A percentile compares a stretch with the other conserved stretches of the same genome.
These are phyloP conservation scores for Apotomis turbidana DNA, from an alignment of 2,888 invertebrate genomes.

Conservation along the genomic window DNA sequence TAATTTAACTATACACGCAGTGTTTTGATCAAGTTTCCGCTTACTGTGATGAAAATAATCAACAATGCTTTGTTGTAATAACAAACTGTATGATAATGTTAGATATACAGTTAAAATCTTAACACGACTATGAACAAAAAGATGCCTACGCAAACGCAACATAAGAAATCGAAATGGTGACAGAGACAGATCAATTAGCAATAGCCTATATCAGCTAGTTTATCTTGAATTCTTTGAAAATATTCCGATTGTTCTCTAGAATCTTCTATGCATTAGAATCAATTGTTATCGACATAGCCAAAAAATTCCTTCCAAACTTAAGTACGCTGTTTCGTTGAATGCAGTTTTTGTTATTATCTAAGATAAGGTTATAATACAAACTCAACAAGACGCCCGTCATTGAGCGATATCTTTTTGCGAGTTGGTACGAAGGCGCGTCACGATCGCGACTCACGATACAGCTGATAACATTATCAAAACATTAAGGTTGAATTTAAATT, in stretches of 20 bases:
- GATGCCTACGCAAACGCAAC: not conserved
- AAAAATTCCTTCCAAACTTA: slow-evolving; percentile 32
- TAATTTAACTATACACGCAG: slow-evolving; percentile 7
- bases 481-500: slow-evolving; percentile 39
- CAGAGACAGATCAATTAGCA: not conserved
- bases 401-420: slow-evolving; percentile 47
- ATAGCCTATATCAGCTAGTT: not conserved
- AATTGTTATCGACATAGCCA: slow-evolving; percentile 7
- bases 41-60: slow-evolving; percentile 9
- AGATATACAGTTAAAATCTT: too few relatives aligned
- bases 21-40: slow-evolving; percentile 27
- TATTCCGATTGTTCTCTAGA: not conserved
- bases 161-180: not conserved
- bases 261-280: not conserved
- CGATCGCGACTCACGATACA: slow-evolving; percentile 45
- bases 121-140: too few relatives aligned
- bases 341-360: slow-evolving; percentile 40
- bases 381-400: slow-evolving; percentile 42
- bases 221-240: not conserved
- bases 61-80: not conserved
- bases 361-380: slow-evolving; percentile 39
- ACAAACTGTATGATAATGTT: not conserved
- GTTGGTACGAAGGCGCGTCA: slow-evolving; percentile 44
- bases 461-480: slow-evolving; percentile 46
- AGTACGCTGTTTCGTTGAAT: slow-evolving; percentile 34